phyloP scores from a whole-genome alignment of 1,140 invertebrate genomes.

The Chymomyza costata region DNA sequence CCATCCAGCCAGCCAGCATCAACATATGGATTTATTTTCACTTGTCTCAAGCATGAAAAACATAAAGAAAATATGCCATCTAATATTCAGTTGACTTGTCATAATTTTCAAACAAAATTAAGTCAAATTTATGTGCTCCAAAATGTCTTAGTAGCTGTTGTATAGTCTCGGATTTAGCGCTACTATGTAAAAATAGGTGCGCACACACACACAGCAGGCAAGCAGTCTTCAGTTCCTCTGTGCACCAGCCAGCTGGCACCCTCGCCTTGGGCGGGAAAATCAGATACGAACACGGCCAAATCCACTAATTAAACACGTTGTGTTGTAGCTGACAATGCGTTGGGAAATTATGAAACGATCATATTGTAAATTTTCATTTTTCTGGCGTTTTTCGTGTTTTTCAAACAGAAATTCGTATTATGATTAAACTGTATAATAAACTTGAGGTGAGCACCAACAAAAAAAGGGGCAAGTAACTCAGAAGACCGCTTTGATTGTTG shows the following conservation, averaged over 20 bases:
- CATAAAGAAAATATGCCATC: conserved; percentile 10
- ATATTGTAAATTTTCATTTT: conserved; percentile 52
- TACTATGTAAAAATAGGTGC: conserved; percentile 23
- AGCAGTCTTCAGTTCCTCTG: background rate
- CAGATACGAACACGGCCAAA: conserved; percentile 45
- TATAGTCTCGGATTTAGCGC: conserved; percentile 47
- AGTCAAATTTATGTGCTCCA: conserved; percentile 53
- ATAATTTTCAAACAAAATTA: conserved; percentile 62
- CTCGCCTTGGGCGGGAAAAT: conserved; percentile 4
- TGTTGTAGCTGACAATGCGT: conserved; percentile 62
- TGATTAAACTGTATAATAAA: conserved; percentile 54
- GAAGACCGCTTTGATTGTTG: too few species aligned
- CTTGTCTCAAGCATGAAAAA: conserved; percentile 22
- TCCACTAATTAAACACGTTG: conserved; percentile 68
- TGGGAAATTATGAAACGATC: conserved; percentile 40
- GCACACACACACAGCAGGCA: background rate
- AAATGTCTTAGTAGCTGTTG: too few species aligned
- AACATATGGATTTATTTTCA: conserved; percentile 31
- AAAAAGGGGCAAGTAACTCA: too few species aligned
- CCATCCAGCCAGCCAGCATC: too few species aligned
- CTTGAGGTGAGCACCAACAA: too few species aligned
- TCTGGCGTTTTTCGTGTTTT: conserved; percentile 44
- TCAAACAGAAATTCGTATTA: conserved; percentile 17
- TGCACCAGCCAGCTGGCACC: background rate
- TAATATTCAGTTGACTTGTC: conserved; percentile 55